Conservation (phyloP, 2,888 invertebrate species). For the Leptura quadrifasciata region DNA sequence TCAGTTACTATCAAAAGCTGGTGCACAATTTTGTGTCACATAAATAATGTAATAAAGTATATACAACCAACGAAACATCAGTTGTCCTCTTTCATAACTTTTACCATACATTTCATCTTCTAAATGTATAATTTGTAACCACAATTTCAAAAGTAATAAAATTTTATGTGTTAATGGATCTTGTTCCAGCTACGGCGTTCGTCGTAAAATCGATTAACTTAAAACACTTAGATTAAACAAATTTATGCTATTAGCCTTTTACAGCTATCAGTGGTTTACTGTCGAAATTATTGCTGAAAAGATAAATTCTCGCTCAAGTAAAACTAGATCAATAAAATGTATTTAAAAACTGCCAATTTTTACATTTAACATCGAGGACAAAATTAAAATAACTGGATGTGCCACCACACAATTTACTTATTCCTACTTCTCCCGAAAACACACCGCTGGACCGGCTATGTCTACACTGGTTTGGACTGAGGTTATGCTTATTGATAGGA, state of each 20-base stretch:
- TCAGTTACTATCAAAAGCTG: not conserved
- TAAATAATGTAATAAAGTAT: not conserved
- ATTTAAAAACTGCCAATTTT: no score
- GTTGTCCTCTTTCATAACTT: not conserved
- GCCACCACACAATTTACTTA: no score
- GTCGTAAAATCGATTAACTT: not conserved
- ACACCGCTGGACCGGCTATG: no score
- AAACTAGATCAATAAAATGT: no score
- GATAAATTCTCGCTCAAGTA: not conserved
- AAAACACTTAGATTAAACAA: not conserved
- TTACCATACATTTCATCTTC: not conserved
- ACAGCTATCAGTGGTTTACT: not conserved
- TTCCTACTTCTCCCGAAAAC: no score
- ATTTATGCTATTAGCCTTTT: not conserved
- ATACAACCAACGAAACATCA: not conserved
- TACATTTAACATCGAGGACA: no score
- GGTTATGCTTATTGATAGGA: no score
- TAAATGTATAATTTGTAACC: not conserved
- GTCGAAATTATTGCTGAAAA: not conserved
- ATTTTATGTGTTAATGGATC: not conserved
- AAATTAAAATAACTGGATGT: no score
- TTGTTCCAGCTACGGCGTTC: not conserved
- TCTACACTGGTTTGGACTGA: no score
- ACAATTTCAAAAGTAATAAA: slow-evolving; percentile 1
- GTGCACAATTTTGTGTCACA: slow-evolving; percentile 3